Base-by-base conservation (phyloP, 2,888 invertebrate species). In the Lycophotia porphyrea region DNA sequence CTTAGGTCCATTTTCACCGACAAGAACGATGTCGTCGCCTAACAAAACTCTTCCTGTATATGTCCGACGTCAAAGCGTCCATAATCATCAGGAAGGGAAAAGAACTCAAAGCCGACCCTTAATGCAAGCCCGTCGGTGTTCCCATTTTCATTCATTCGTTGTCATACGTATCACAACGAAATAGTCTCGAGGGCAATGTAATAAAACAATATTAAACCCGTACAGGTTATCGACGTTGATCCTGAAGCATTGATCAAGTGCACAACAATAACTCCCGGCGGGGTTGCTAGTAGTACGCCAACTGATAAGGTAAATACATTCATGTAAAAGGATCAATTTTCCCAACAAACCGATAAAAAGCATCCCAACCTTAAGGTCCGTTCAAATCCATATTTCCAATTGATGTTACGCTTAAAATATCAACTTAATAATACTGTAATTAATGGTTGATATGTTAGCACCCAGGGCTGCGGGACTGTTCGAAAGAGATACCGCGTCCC, bases 161-260 rank as follows among this genome's bases (percentile, higher is more conserved):
- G 7, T 31, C 31, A 58, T 31, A 31, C 1, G 4, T 58, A 58
- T 18, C 31, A 58, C 18, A 58, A 58, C 0, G 15, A 27, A 27
- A 7, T 27, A 18, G 18, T 58, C 31, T 58, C 18, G 8, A 58
- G 8, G 31, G 18, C 31, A 58, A 58, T 58, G 18, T 60, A 34
- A 60, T 60, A 21, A 60, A 60, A 60, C n/a, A 60, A 31, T 34
- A 21, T 60, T 60, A 60, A 60, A 60, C 61, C 80, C 24, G 5
- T n/a, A 5, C 81, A 96, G 94, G 90, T 87, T 34, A 94, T 96
- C 94, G 96, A 96, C 5, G 90, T 96, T 55, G 96, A 96, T 72
- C 96, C 96, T 0, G 96, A 96, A 82, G 93, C 96, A 0, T 85
- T 96, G 70, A 96, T 96, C 84, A 96, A 96, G 83, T 96, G 96